Conservation (phyloP, 2,888 invertebrate species). For the Lampropteryx suffumata region DNA sequence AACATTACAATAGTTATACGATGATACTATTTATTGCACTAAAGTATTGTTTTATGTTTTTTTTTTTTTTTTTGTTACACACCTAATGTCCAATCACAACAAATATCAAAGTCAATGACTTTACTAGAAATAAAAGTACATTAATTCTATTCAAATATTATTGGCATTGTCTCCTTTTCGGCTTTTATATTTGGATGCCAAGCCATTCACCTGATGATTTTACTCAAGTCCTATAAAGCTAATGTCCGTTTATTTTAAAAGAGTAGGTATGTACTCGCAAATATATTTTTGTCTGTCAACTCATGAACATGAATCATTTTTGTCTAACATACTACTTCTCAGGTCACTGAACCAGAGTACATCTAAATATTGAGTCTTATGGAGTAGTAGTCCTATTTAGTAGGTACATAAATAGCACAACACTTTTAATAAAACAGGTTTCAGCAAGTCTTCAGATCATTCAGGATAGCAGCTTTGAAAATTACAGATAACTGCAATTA, state of each 20-base stretch:
- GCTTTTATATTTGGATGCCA: slow-evolving; percentile 22
- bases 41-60: too few species aligned
- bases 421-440: too few species aligned
- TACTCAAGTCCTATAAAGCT: background rate
- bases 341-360: slow-evolving; percentile 7
- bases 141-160: slow-evolving; percentile 20
- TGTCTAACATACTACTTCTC: background rate
- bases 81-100: slow-evolving; percentile 22
- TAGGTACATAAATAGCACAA: background rate
- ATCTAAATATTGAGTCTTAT: background rate
- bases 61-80: too few species aligned
- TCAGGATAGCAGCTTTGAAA: too few species aligned
- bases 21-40: too few species aligned
- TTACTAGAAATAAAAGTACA: slow-evolving; percentile 34
- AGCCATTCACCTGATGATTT: slow-evolving; percentile 29
- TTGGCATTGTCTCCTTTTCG: slow-evolving; percentile 25
- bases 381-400: background rate
- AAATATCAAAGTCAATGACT: slow-evolving; percentile 52
- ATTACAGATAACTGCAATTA: too few species aligned
- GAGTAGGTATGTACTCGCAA: too few species aligned
- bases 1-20: too few species aligned
- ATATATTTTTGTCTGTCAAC: background rate
- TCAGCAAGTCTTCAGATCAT: too few species aligned
- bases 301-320: slow-evolving; percentile 8
- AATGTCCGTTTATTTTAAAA: too few species aligned